Base-by-base conservation (phyloP, 2,797 vertebrate species). In the Oreonectes daqikongensis region DNA sequence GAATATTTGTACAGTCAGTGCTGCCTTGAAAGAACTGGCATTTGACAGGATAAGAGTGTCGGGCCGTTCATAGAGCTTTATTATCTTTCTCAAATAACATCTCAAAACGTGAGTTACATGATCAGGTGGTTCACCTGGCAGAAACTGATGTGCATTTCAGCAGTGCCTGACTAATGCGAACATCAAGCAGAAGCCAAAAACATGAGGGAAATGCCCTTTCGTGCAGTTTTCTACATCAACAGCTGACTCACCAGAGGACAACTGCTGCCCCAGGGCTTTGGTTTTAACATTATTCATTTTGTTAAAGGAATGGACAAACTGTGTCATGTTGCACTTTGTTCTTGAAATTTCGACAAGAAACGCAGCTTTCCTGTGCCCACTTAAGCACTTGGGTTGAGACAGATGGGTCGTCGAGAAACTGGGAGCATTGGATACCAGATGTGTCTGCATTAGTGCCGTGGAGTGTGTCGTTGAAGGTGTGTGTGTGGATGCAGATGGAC, bases 251-350 rank as follows among this genome's bases (percentile, higher is more conserved):
- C 32, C 48, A 87, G 77, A 85, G 82, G 85, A 84, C 79, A 84
- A 24, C 48, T 68, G 79, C 46, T 30, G 78, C 84, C 84, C 82
- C 5, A 0, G 79, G 85, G 64, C 77, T 61, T 79, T 12, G 52
- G n/a, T 72, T 5, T 82, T 69, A 70, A 48, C 75, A 81, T 90
- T 85, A 86, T 79, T 89, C 87, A 89, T 79, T 67, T 78, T 79
- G 81, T 77, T 84, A 69, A 82, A 57, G 52, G 30, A 66, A 75
- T 66, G 42, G 52, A 22, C 50, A 32, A 66, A 55, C 42, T 35
- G 61, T 71, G 60, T 69, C 38, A 20, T 48, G 22, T 60, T 20
- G 59, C 14, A 28, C 11, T 22, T 32, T 46, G 72, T 70, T 65
- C 24, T 55, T 69, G 44, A 70, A 11, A 32, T 50, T 44, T 17